Percentiles rank a stretch among this genome's conserved stretches.
Conservation (phyloP, 2,113 vertebrate genomes). For the Rafetus swinhoei region DNA sequence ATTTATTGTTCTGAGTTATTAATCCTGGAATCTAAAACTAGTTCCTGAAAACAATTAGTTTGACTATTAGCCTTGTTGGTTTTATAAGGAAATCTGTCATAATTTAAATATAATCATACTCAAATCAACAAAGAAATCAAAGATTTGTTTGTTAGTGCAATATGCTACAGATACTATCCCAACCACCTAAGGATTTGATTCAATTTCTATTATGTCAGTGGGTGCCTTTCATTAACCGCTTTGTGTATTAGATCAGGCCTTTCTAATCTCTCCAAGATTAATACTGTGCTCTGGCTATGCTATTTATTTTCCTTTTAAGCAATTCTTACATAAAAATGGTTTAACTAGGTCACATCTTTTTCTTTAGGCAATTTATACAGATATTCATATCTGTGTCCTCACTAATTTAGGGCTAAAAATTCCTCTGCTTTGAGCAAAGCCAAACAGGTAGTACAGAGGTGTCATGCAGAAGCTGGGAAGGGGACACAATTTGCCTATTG, state of each 20-base stretch:
- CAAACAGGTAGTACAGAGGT: not conserved
- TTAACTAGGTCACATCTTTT: not conserved
- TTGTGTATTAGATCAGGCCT: not conserved
- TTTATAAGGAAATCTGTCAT: not conserved
- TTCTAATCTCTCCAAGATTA: not conserved
- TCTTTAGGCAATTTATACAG: not conserved
- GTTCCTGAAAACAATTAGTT: not conserved
- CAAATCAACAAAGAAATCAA: not conserved
- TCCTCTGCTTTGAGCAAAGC: not conserved
- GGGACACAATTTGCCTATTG: not conserved
- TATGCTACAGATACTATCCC: not conserved
- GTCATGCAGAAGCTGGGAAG: rapidly evolving
- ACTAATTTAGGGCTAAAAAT: not conserved
- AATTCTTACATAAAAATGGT: constrained; percentile 6
- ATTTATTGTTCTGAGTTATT: not conserved
- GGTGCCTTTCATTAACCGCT: not conserved
- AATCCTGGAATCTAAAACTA: not conserved
- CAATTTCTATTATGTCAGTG: not conserved
- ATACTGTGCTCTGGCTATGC: not conserved
- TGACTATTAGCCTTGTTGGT: not conserved
- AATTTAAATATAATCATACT: not conserved
- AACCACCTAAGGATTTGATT: not conserved
- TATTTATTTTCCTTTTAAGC: not conserved
- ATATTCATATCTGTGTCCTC: not conserved
- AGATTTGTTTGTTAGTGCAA: not conserved